These are phyloP conservation scores for Tragelaphus eurycerus DNA, from an alignment of 2,797 vertebrate species.

Conservation along the genomic window DNA sequence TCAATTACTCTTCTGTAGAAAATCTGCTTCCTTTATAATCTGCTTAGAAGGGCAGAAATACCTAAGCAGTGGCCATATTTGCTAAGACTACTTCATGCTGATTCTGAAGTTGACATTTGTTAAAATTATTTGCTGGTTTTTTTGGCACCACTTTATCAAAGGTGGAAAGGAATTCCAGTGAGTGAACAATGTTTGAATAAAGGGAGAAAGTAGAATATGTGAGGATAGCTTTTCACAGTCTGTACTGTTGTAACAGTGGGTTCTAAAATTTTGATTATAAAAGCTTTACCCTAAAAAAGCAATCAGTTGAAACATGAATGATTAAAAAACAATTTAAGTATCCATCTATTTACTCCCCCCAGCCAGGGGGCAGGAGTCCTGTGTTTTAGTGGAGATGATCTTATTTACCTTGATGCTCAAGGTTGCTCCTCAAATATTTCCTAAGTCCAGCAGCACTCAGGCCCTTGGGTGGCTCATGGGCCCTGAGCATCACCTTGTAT, in stretches of 20 bases:
- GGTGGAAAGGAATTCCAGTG: neutral
- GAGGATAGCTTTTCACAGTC: neutral
- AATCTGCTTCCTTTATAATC: conserved; percentile 46
- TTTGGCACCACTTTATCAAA: neutral
- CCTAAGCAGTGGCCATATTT: neutral
- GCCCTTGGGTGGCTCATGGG: neutral
- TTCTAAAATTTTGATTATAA: neutral
- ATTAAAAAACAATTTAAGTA: neutral
- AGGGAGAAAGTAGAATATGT: neutral
- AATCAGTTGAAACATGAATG: neutral
- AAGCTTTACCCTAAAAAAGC: neutral
- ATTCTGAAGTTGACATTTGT: conserved; percentile 34
- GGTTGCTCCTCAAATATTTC: neutral
- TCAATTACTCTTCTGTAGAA: conserved; percentile 38
- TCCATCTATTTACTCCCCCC: neutral
- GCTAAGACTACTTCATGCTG: neutral
- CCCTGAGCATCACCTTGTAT: neutral
- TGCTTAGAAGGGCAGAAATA: conserved; percentile 28
- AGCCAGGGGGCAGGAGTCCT: neutral
- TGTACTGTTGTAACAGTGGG: neutral
- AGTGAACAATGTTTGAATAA: conserved; percentile 28
- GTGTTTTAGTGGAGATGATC: neutral
- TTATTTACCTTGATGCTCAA: neutral
- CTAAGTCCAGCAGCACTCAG: neutral
- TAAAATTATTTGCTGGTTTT: conserved; percentile 15